Base-by-base conservation (phyloP, 2,888 invertebrate species). In the Dusona sp. region DNA sequence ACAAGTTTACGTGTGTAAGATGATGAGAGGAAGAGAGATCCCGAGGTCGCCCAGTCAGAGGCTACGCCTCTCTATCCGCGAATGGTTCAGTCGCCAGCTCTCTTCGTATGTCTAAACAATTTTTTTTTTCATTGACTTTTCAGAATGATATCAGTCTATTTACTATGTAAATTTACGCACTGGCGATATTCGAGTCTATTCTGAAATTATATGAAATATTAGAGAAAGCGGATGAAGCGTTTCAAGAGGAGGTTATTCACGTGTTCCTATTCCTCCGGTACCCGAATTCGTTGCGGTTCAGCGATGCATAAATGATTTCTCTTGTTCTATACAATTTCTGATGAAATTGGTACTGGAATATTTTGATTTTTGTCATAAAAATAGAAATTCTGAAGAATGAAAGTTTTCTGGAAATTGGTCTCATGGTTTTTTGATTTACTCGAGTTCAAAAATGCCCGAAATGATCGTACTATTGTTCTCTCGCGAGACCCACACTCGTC, bases 71-170 rank as follows among this genome's bases (percentile, higher is more conserved):
- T 48, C 42, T 22, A 54, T 80, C 16, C 36, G 70, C 22, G 54
- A 33, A 61, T 64, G 8, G 75, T 54, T 42, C 36, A n/a, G 13
- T 19, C 70, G 48, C 54, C 57, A 36, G 38, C 38, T 57, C 48
- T 65, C 51, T 82, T 70, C 73, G 61, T 48, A 61, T 67, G 83
- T 79, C 79, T 84, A 85, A 82, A 81, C 85, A 42, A 85, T 72
- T 85, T 74, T 85, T 84, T 84, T 61, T 25, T 82, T 68, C 38
- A 22, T 29, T 51, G 74, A 75, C 54, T 73, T 78, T 72, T 77
- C 78, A 77, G 67, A 78, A 73, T 33, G 70, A 74, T 73, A 67
- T 70, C 70, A 67, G 67, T 54, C 42, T 70, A 61, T 67, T 45
- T 36, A 42, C n/a, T 22, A n/a, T 57, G 48, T 8, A 65, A 64